These are phyloP conservation scores for Encarsia formosa DNA, from an alignment of 2,888 invertebrate genomes.

Conservation along the genomic window DNA sequence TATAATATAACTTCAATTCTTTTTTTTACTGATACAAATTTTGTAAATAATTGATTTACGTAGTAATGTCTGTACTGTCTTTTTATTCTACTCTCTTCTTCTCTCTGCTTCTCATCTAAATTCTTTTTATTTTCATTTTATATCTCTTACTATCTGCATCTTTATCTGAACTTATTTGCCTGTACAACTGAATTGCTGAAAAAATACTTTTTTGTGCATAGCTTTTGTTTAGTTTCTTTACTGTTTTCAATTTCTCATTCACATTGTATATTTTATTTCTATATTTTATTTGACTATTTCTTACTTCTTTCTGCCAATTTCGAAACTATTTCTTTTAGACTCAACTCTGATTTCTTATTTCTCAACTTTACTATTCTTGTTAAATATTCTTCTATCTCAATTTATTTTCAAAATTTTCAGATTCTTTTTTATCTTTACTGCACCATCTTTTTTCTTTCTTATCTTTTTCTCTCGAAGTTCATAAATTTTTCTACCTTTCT, in stretches of 20 bases:
- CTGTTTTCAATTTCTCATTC: not conserved
- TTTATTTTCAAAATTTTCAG: not conserved
- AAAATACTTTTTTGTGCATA: not conserved
- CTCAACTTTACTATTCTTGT: not conserved
- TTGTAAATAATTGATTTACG: too few species aligned
- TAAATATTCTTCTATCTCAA: not conserved
- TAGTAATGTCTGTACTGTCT: too few species aligned
- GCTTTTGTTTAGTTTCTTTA: not conserved
- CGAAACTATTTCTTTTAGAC: not conserved
- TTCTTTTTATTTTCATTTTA: not conserved
- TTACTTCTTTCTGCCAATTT: not conserved
- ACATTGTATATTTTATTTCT: not conserved
- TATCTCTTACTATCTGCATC: not conserved
- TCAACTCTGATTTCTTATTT: not conserved
- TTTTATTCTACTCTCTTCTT: not conserved
- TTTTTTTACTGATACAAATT: too few species aligned
- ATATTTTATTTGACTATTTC: not conserved
- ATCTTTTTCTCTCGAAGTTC: not conserved
- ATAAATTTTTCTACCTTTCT: not conserved
- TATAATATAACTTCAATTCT: too few species aligned
- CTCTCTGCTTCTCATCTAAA: not conserved
- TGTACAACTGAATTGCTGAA: too few species aligned
- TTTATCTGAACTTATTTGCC: too few species aligned
- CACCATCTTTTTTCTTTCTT: not conserved
- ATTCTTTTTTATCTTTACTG: not conserved